These are phyloP conservation scores for Pharmacophagus antenor DNA, from an alignment of 2,888 invertebrate genomes.

Conservation along the genomic window DNA sequence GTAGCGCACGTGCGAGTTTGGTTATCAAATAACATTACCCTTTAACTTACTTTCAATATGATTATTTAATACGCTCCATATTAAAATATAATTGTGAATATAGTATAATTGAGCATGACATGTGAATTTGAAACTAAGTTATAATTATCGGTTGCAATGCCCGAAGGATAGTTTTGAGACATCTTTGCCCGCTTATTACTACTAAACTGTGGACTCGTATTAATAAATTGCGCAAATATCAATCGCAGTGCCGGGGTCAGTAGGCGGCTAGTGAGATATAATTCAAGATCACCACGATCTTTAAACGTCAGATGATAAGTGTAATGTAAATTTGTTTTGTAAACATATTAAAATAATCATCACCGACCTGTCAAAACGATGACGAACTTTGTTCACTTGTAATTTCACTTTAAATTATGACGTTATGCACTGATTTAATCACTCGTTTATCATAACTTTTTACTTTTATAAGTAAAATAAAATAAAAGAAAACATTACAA, in stretches of 20 bases:
- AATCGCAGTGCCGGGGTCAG: conserved; percentile 57
- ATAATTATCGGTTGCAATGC: too few species aligned
- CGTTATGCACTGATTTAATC: conserved; percentile 5
- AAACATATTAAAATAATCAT: conserved; percentile 12
- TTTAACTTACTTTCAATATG: neutral
- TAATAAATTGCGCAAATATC: conserved; percentile 61
- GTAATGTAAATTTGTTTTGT: conserved; percentile 7
- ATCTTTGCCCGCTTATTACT: conserved; percentile 34
- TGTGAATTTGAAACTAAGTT: too few species aligned
- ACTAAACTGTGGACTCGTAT: conserved; percentile 45
- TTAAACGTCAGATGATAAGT: conserved; percentile 33
- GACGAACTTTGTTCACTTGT: conserved; percentile 5
- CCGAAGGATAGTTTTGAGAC: too few species aligned
- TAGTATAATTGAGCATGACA: too few species aligned
- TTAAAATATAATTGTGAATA: conserved; percentile 24
- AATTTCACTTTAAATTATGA: conserved; percentile 23
- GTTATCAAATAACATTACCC: conserved; percentile 13
- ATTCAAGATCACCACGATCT: conserved; percentile 43
- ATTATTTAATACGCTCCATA: neutral
- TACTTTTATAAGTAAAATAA: neutral
- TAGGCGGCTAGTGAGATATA: conserved; percentile 49
- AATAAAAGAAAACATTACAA: conserved; percentile 16
- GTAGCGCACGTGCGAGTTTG: conserved; percentile 9
- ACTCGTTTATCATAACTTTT: neutral
- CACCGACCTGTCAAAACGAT: conserved; percentile 10